Evolutionary conservation across 92 coral and sea anemone genomes (phyloP).

Genomic region (Desmophyllum pertusum): DNA sequence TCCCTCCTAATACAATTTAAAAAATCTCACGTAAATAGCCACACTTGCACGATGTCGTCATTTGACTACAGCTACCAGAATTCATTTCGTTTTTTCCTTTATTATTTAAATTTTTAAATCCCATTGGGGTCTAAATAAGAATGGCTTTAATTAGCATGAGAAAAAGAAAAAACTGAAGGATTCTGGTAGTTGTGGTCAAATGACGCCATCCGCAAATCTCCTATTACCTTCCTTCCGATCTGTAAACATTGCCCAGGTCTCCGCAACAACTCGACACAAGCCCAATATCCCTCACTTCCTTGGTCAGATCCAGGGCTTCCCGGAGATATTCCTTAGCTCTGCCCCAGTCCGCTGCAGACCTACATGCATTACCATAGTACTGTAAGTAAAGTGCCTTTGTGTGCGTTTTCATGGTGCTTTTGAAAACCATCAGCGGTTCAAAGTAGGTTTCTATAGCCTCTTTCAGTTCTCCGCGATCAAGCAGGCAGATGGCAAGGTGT

Average conservation of each 20-base stretch:
- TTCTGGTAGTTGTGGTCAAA: too few species aligned
- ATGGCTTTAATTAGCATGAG: too few species aligned
- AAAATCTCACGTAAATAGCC: too few species aligned
- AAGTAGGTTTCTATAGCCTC: slow-evolving; percentile 54
- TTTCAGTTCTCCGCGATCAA: slow-evolving; percentile 67
- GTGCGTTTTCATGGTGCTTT: slow-evolving; percentile 26
- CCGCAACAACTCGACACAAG: slow-evolving; percentile 71
- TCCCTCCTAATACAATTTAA: too few species aligned
- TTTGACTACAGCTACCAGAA: too few species aligned
- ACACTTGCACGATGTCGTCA: too few species aligned
- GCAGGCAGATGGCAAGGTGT: slow-evolving; percentile 62
- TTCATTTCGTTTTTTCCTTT: too few species aligned
- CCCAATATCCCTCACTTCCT: slow-evolving; percentile 37
- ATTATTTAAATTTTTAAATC: too few species aligned
- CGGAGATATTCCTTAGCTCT: slow-evolving; percentile 58
- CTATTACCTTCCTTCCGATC: slow-evolving; percentile 78
- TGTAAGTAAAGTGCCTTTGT: slow-evolving; percentile 58
- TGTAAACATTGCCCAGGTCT: slow-evolving; percentile 72
- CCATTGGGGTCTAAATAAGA: too few species aligned
- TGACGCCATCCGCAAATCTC: too few species aligned
- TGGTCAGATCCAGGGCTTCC: slow-evolving; percentile 58
- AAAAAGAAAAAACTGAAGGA: too few species aligned
- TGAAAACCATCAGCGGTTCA: slow-evolving; percentile 42
- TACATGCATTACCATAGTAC: slow-evolving; percentile 63
- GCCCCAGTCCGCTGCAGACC: slow-evolving; percentile 80